Evolutionary conservation across 2,888 invertebrate species (phyloP).

Genomic region (Ormyrus pomaceus): DNA sequence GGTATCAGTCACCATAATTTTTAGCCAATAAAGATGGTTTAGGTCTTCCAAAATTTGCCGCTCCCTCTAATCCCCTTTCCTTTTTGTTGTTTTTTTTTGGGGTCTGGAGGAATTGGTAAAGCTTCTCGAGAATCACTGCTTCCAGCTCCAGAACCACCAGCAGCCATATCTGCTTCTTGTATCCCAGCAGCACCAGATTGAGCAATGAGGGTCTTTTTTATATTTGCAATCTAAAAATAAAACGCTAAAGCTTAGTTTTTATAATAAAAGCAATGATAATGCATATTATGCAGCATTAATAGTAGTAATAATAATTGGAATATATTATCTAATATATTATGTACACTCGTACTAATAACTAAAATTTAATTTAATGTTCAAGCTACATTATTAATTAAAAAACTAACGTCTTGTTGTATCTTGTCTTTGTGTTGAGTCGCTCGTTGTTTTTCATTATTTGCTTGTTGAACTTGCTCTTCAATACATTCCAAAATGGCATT

Average conservation of each 20-base stretch:
- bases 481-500: conserved; percentile 92
- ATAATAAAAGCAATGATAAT: not conserved
- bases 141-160: conserved; percentile 82
- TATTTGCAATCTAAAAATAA: conserved; percentile 83
- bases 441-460: conserved; percentile 90
- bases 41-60: conserved; percentile 82
- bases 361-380: conserved; percentile 22
- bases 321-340: conserved; percentile 15
- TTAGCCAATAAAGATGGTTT: conserved; percentile 6
- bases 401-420: conserved; percentile 90
- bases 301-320: not conserved
- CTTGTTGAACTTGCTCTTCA: conserved; percentile 91
- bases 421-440: conserved; percentile 87
- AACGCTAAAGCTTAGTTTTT: conserved; percentile 2
- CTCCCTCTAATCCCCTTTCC: conserved; percentile 82
- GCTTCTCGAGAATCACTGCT: conserved; percentile 78
- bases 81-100: conserved; percentile 79
- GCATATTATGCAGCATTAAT: not conserved
- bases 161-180: conserved; percentile 89
- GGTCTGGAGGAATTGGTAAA: conserved; percentile 71
- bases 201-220: conserved; percentile 92
- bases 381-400: conserved; percentile 34
- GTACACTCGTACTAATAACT: conserved; percentile 27
- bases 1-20: conserved; percentile 17
- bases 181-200: conserved; percentile 81